A percentile compares a stretch with the other conserved stretches of the same genome.
These are phyloP conservation scores for Melikaiella ostensackeni DNA, from an alignment of 2,888 invertebrate species.

Conservation along the genomic window DNA sequence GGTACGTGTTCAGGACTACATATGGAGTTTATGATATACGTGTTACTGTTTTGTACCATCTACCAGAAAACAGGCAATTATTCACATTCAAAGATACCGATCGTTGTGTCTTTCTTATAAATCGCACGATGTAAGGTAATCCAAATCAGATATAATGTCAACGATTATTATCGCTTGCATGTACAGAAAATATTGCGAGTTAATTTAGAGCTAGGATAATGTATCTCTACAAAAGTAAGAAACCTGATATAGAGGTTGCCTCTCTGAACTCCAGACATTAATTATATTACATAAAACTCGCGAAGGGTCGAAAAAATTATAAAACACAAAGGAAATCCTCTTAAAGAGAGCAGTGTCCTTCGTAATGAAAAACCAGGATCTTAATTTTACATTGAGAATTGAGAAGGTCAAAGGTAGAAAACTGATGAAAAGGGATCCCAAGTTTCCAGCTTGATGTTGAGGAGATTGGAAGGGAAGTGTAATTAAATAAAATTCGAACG, in stretches of 20 bases:
- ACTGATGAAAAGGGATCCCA: constrained; percentile 31
- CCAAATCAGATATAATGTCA: constrained; percentile 27
- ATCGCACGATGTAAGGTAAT: constrained; percentile 16
- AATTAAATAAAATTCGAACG: constrained; percentile 32
- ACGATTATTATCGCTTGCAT: constrained; percentile 23
- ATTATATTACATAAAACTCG: not conserved
- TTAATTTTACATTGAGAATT: constrained; percentile 14
- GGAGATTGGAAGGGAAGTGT: constrained; percentile 17
- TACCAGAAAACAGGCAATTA: constrained; percentile 33
- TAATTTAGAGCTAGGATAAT: constrained; percentile 4
- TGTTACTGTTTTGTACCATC: constrained; percentile 23
- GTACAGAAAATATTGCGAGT: constrained; percentile 14
- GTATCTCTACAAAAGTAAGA: not conserved
- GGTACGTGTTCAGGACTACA: not conserved
- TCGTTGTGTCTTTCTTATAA: constrained; percentile 24
- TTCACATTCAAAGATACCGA: constrained; percentile 27
- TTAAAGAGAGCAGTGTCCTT: not conserved
- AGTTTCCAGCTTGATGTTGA: constrained; percentile 11
- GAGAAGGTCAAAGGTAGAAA: not conserved
- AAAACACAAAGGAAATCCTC: constrained; percentile 10
- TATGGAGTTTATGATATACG: constrained; percentile 21
- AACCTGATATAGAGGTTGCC: not conserved
- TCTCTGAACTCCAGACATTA: not conserved
- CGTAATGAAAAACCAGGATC: not conserved
- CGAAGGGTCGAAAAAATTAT: not conserved